Base-by-base conservation (phyloP, 92 coral and sea anemone genomes). In the Epizoanthus stellaris region DNA sequence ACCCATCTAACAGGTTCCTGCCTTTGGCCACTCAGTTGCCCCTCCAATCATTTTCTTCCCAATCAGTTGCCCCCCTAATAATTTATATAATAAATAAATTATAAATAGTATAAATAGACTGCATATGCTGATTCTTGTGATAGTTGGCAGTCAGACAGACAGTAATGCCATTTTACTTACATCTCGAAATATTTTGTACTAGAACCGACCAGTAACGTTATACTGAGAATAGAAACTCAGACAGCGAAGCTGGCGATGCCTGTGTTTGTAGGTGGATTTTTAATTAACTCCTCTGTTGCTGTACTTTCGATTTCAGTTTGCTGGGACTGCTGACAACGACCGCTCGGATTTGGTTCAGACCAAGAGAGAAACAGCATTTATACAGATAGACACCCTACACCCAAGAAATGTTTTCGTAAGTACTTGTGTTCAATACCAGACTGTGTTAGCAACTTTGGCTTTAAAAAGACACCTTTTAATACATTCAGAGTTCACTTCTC, bases 381-480 rank as follows among this genome's bases (percentile, higher is more conserved):
- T 96, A 16, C 98, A 93, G 87, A 82, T 96, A 73, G 98, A 95
- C 54, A 82, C 95, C 15, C 88, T 91, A 64, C 98, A 94, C 64
- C 94, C 98, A 6, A 89, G 98, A 83, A 92, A 90, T 59, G 93
- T 91, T 30, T 96, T 96, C 83, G 98, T 96, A 85, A 96, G 98
- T 96, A 81, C 47, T 19, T 17, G 19, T 23, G 56, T 56, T 81
- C 38, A 11, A 80, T 4, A 19, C 42, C 68, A 72, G 42, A 34
- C 56, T 52, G 56, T 30, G 36, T 30, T 30, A 30, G 36, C 36
- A 30, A 30, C 36, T 30, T 30, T 30, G 36, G 36, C 36, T 30
- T 30, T 30, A 30, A 30, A 30, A 30, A 30, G 36, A 30, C 36
- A 1, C 36, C 1, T 30, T 2, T 30, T 30, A 30, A 30, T 30